A percentile compares a stretch with the other conserved stretches of the same genome.
These are phyloP conservation scores for Holothuria leucospilota DNA, from an alignment of 53 echinoderm and acorn worm species.

Conservation along the genomic window DNA sequence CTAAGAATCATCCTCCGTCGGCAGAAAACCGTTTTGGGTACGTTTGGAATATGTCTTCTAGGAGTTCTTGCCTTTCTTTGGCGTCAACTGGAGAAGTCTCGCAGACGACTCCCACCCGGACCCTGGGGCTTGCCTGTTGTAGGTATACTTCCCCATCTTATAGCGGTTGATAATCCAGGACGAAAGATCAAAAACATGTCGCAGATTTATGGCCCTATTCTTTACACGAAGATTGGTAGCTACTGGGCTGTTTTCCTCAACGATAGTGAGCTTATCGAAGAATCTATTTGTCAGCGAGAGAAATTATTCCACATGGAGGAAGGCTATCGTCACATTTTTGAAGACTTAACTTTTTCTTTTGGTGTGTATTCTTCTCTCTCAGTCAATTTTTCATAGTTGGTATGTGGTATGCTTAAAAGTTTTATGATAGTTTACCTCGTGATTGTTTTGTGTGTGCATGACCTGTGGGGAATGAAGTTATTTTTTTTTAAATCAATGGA, in stretches of 20 bases:
- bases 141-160: constrained; percentile 36
- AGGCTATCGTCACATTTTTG: not conserved
- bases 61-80: not conserved
- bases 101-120: constrained; percentile 21
- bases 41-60: not conserved
- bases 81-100: not conserved
- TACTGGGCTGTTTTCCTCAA: constrained; percentile 32
- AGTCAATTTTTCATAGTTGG: too few species aligned
- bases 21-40: constrained; percentile 6
- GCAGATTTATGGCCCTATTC: constrained; percentile 6
- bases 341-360: constrained; percentile 17
- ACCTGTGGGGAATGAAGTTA: too few species aligned
- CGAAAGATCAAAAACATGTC: constrained; percentile 27
- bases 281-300: constrained; percentile 13
- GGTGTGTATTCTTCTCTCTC: not conserved
- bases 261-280: not conserved
- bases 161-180: constrained; percentile 47
- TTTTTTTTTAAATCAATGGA: too few species aligned
- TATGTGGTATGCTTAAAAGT: too few species aligned
- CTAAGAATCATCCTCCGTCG: not conserved
- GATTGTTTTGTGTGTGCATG: too few species aligned
- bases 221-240: constrained; percentile 11
- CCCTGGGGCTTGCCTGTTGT: constrained; percentile 44
- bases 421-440: too few species aligned
- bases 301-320: not conserved